Conservation (phyloP, 2,888 invertebrate genomes). For the Drosophila rellima region DNA sequence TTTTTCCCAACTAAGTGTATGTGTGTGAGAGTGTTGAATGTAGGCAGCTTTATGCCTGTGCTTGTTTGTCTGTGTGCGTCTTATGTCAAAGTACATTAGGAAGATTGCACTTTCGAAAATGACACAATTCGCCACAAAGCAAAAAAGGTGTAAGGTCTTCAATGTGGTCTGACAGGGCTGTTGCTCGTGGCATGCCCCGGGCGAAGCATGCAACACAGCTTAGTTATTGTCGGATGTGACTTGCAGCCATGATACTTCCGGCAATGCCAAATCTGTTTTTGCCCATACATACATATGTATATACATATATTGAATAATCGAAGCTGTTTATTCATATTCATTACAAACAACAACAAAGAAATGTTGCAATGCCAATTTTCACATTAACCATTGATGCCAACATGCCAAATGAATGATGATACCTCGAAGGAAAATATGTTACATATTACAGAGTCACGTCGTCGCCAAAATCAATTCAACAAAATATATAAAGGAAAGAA, state of each 20-base stretch:
- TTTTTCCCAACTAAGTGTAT: constrained; percentile 9
- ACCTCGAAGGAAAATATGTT: constrained; percentile 5
- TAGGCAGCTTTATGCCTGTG: constrained; percentile 38
- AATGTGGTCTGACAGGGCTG: constrained; percentile 17
- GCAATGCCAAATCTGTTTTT: background rate
- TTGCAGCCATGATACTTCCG: constrained; percentile 6
- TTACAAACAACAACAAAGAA: constrained; percentile 55
- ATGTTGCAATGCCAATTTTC: constrained; percentile 64
- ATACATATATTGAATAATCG: constrained; percentile 10
- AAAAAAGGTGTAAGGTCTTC: constrained; percentile 42
- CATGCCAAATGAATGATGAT: constrained; percentile 42
- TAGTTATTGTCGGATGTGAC: constrained; percentile 3
- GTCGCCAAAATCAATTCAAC: constrained; percentile 67
- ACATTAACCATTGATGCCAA: constrained; percentile 72
- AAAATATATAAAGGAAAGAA: background rate
- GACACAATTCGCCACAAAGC: constrained; percentile 66
- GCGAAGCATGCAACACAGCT: constrained; percentile 20
- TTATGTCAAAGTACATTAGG: constrained; percentile 72
- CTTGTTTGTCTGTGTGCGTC: constrained; percentile 29
- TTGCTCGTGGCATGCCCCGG: constrained; percentile 14
- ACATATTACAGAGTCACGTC: constrained; percentile 64
- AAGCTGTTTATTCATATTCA: constrained; percentile 63
- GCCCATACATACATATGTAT: background rate
- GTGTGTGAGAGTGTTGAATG: constrained; percentile 25
- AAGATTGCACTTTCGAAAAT: constrained; percentile 78